A percentile compares a stretch with the other conserved stretches of the same genome.
These are phyloP conservation scores for Megamerina dolium DNA, from an alignment of 2,888 invertebrate species.

Conservation along the genomic window DNA sequence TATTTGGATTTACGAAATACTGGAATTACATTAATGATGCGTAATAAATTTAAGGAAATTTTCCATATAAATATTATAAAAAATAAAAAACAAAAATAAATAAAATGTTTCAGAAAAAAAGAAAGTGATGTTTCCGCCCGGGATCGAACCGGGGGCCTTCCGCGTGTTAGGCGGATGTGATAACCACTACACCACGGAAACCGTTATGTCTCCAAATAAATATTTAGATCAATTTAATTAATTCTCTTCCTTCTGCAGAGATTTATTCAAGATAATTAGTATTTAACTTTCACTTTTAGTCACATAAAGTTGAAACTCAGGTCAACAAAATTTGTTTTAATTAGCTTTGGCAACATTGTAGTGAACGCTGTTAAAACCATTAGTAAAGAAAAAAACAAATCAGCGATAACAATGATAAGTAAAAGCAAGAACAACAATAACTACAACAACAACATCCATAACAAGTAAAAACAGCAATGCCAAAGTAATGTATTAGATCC, in stretches of 20 bases:
- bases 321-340: constrained; percentile 24
- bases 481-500: too few relatives aligned
- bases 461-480: constrained; percentile 11
- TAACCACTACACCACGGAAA: constrained; percentile 51
- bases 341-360: constrained; percentile 28
- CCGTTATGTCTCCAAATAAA: too few relatives aligned
- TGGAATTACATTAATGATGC: constrained; percentile 33
- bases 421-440: constrained; percentile 29
- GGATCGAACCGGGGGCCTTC: constrained; percentile 53
- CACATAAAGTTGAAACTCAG: too few relatives aligned
- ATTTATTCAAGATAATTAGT: too few relatives aligned
- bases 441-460: constrained; percentile 14
- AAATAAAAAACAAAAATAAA: background rate
- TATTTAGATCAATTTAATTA: too few relatives aligned
- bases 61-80: constrained; percentile 12
- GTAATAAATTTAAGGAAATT: constrained; percentile 35
- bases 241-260: too few relatives aligned
- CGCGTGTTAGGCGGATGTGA: constrained; percentile 52
- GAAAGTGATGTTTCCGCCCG: constrained; percentile 43
- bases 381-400: constrained; percentile 32
- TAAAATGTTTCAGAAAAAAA: background rate
- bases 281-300: too few relatives aligned
- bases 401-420: constrained; percentile 13
- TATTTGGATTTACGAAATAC: constrained; percentile 42
- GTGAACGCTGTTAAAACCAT: constrained; percentile 36